Conservation (phyloP, 2,888 invertebrate genomes). For the Volucella zonaria region DNA sequence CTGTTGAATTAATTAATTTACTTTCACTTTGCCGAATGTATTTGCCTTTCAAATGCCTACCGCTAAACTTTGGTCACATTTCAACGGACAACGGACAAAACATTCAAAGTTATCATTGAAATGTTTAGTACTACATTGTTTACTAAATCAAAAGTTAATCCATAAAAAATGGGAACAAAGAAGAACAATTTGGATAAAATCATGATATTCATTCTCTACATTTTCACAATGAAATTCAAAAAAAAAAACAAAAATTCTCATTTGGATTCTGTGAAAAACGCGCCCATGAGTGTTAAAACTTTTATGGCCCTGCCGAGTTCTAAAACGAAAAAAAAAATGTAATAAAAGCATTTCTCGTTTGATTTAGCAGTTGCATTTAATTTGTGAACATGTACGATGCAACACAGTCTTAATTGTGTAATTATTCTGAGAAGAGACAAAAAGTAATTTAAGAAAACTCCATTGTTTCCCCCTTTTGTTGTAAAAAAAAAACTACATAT, state of each 20-base stretch:
- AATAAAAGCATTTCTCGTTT: neutral
- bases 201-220: neutral
- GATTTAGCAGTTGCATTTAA: neutral
- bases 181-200: neutral
- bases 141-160: neutral
- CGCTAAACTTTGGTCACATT: constrained; percentile 11
- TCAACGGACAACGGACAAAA: constrained; percentile 6
- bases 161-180: constrained; percentile 2
- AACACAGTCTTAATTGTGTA: neutral
- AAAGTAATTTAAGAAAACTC: constrained; percentile 1
- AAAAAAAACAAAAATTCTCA: neutral
- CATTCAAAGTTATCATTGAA: neutral
- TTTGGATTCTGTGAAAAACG: neutral
- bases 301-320: constrained; percentile 3
- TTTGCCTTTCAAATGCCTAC: neutral
- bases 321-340: neutral
- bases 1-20: constrained; percentile 53
- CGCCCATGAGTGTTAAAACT: neutral
- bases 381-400: neutral
- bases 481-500: neutral
- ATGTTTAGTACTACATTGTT: neutral
- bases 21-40: constrained; percentile 56
- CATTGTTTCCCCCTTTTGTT: neutral
- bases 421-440: constrained; percentile 13
- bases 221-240: neutral